Percentiles rank a stretch among this genome's conserved stretches.
Evolutionary conservation across 2,888 invertebrate species (phyloP).

Genomic region (Caenorhabditis sp.): DNA sequence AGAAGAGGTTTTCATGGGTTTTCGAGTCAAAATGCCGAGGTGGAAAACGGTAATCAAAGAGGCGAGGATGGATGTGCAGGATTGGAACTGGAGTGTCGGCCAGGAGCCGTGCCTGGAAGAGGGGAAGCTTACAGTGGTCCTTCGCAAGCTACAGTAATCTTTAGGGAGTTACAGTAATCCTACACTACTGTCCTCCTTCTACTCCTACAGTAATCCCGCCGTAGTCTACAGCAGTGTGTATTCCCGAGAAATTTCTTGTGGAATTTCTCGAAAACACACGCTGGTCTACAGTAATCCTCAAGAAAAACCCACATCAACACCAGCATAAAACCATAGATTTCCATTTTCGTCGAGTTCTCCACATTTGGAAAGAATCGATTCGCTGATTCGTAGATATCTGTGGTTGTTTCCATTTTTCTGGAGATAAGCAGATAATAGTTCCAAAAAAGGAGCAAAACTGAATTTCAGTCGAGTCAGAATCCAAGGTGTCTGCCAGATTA

Average conservation of each 20-base stretch:
- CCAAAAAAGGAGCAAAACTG: too few relatives aligned
- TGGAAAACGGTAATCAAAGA: conserved; percentile 8
- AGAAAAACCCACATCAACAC: not conserved
- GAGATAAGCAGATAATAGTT: not conserved
- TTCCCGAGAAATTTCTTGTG: not conserved
- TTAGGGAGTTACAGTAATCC: too few relatives aligned
- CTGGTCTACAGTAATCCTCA: too few relatives aligned
- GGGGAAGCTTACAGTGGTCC: too few relatives aligned
- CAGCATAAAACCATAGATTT: not conserved
- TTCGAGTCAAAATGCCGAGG: conserved; percentile 9
- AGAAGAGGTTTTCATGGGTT: conserved; percentile 20
- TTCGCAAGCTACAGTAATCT: too few relatives aligned
- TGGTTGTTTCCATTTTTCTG: conserved; percentile 1
- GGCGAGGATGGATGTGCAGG: not conserved
- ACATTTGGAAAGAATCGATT: not conserved
- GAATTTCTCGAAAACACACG: too few relatives aligned
- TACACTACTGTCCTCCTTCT: too few relatives aligned
- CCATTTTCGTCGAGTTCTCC: not conserved
- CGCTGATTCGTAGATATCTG: not conserved
- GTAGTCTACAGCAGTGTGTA: too few relatives aligned
- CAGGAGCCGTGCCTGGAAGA: conserved; percentile 6
- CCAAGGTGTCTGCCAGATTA: too few relatives aligned
- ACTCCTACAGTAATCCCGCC: too few relatives aligned
- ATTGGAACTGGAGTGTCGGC: not conserved
- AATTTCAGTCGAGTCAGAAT: too few relatives aligned